Conservation (phyloP, 2,113 vertebrate genomes). For the Pygoscelis adeliae region DNA sequence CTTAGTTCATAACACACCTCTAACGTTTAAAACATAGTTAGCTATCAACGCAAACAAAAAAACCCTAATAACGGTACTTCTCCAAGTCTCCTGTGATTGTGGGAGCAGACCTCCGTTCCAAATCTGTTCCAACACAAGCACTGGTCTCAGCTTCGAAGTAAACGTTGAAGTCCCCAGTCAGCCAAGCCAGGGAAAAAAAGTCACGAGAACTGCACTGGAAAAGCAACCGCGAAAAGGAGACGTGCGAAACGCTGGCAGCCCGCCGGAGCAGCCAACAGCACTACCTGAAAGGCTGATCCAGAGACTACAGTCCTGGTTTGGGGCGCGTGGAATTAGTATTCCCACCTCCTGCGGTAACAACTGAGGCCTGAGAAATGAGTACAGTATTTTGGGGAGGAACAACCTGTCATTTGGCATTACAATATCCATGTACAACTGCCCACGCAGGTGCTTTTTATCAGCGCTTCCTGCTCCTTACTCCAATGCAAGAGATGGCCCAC, state of each 20-base stretch:
- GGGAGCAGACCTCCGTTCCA: background rate
- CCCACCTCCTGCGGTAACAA: background rate
- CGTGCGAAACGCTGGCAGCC: rapidly evolving
- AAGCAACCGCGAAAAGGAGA: background rate
- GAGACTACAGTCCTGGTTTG: background rate
- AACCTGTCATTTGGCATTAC: background rate
- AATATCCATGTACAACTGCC: background rate
- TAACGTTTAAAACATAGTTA: background rate
- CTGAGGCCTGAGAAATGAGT: background rate
- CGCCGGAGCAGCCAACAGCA: background rate
- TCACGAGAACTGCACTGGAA: rapidly evolving
- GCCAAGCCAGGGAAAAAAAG: background rate
- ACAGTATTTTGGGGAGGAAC: background rate
- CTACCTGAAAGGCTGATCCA: background rate
- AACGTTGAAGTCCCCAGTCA: background rate
- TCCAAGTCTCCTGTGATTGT: background rate
- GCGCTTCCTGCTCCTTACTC: background rate
- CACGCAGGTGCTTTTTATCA: background rate
- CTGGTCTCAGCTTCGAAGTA: background rate
- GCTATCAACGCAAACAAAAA: background rate
- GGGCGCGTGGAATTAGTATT: background rate
- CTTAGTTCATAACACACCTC: background rate
- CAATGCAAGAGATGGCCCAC: rapidly evolving
- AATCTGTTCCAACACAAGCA: background rate
- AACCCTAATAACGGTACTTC: background rate